Evolutionary conservation across 2,113 vertebrate genomes (phyloP).

Genomic region (Sylvietta virens): DNA sequence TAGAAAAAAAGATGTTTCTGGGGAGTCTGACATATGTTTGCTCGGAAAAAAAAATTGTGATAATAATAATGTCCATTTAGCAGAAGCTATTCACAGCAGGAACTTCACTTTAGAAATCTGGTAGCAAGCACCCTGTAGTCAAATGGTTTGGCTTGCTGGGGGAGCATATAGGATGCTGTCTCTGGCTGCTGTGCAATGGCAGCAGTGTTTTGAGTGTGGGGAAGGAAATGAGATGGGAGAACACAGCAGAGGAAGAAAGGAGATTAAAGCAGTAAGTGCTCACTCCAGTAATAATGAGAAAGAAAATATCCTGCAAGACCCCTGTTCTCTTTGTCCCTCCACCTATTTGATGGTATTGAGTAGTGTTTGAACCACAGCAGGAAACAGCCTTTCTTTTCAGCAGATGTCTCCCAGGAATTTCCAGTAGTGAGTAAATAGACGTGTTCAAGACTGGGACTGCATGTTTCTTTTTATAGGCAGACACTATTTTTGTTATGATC

Average conservation of each 20-base stretch:
- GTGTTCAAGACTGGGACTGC: background rate
- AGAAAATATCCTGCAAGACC: background rate
- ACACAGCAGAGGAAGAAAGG: background rate
- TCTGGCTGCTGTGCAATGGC: background rate
- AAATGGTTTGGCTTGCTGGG: background rate
- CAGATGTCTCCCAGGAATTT: constrained; percentile 17
- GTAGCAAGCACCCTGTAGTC: background rate
- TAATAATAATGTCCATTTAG: background rate
- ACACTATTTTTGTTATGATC: constrained; percentile 20
- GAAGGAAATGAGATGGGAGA: background rate
- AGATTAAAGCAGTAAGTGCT: background rate
- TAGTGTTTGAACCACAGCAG: background rate
- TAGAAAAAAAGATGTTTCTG: background rate
- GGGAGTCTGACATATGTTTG: background rate
- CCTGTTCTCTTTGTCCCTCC: background rate
- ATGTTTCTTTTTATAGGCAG: constrained; percentile 26
- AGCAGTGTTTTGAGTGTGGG: background rate
- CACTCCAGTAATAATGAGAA: background rate
- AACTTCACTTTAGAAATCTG: background rate
- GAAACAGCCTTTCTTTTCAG: background rate
- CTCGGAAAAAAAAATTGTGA: background rate
- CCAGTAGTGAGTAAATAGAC: background rate
- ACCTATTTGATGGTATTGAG: background rate
- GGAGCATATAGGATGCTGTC: background rate
- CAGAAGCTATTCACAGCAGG: background rate